These are phyloP conservation scores for Pheosia tremula DNA, from an alignment of 2,888 invertebrate species.

Conservation along the genomic window DNA sequence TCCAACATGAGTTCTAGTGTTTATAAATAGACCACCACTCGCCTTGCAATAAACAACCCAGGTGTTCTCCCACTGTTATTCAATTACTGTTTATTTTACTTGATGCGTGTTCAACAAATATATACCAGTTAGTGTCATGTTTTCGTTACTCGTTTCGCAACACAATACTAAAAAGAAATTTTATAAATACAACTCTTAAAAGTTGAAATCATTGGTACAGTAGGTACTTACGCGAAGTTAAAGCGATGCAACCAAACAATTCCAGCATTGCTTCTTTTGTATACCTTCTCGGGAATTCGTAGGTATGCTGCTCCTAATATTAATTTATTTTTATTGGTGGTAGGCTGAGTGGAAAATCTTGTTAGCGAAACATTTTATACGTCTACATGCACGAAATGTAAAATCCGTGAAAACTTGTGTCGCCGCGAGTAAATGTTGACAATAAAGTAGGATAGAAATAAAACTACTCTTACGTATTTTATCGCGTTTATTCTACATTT, in stretches of 20 bases:
- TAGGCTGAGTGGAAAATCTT: background rate
- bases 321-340: background rate
- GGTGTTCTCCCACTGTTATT: conserved; percentile 21
- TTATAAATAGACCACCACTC: conserved; percentile 57
- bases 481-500: too few species aligned
- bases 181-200: conserved; percentile 11
- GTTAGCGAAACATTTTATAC: too few species aligned
- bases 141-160: too few species aligned
- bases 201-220: conserved; percentile 3
- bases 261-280: conserved; percentile 16
- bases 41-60: conserved; percentile 46
- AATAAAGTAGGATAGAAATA: too few species aligned
- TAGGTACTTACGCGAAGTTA: conserved; percentile 2
- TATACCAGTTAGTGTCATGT: background rate
- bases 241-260: conserved; percentile 16
- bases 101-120: background rate
- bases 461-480: too few species aligned
- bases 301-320: background rate
- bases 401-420: too few species aligned
- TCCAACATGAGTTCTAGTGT: conserved; percentile 49
- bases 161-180: conserved; percentile 5
- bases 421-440: too few species aligned
- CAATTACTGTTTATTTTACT: conserved; percentile 34
- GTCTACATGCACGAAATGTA: too few species aligned
- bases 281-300: conserved; percentile 7